phyloP scores from a whole-genome alignment of 2,888 invertebrate species.

The Stenodema calcarata region DNA sequence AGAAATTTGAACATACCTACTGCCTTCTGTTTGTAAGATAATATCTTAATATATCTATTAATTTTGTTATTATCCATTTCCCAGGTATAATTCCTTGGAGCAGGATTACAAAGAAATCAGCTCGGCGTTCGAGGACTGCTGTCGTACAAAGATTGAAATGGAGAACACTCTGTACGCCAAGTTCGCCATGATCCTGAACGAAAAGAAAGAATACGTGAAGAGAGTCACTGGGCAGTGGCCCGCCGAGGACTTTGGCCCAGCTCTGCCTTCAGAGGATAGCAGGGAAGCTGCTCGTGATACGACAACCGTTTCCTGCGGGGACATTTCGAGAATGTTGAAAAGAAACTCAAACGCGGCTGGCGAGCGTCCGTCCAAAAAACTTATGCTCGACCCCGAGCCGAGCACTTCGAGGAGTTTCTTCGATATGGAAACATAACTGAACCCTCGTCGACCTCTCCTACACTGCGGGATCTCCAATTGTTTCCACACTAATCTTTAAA shows the following conservation, averaged over 20 bases:
- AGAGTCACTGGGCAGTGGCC: conserved; percentile 2
- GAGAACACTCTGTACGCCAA: conserved; percentile 31
- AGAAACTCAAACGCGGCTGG: neutral
- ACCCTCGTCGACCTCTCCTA: too few relatives aligned
- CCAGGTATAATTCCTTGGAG: conserved; percentile 4
- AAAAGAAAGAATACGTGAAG: conserved; percentile 37
- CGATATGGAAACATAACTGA: neutral
- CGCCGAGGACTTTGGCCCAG: conserved; percentile 7
- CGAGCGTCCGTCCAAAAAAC: conserved; percentile 14
- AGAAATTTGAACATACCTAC: too few relatives aligned
- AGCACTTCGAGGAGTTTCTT: neutral
- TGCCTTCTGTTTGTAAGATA: too few relatives aligned
- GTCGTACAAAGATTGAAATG: conserved; percentile 23
- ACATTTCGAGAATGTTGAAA: neutral
- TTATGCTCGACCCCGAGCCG: neutral
- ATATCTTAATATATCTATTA: too few relatives aligned
- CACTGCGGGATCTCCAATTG: too few relatives aligned
- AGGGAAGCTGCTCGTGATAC: neutral
- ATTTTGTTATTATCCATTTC: too few relatives aligned
- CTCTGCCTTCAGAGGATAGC: neutral
- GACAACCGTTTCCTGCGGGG: neutral
- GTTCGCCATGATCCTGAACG: conserved; percentile 36
- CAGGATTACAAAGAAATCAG: conserved; percentile 14
- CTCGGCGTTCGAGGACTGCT: conserved; percentile 9
- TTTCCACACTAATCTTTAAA: too few relatives aligned